A percentile compares a stretch with the other conserved stretches of the same genome.
phyloP scores from a whole-genome alignment of 1,140 invertebrate species.

The Scaptodrosophila lebanonensis region DNA sequence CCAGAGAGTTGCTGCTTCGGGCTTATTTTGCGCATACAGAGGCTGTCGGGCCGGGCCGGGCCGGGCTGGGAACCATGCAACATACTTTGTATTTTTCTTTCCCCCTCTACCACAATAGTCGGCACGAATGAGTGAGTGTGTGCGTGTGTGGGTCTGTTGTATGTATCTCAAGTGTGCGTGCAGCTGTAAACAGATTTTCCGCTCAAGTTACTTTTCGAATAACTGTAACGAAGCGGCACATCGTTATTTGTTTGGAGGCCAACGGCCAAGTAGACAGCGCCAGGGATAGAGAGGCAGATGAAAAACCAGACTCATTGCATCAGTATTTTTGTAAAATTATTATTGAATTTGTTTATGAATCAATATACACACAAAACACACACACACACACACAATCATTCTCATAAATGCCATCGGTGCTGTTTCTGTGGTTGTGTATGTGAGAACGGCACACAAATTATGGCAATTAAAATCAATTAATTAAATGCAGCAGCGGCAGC shows the following conservation, averaged over 20 bases:
- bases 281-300: background rate
- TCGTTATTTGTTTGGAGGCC: no score
- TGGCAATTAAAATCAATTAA: constrained; percentile 76
- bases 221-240: constrained; percentile 63
- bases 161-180: constrained; percentile 61
- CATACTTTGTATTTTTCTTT: constrained; percentile 16
- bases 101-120: no score
- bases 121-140: no score
- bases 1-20: constrained; percentile 7
- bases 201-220: constrained; percentile 66
- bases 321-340: constrained; percentile 43
- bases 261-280: constrained; percentile 5
- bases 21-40: constrained; percentile 14
- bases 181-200: constrained; percentile 76
- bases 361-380: constrained; percentile 42
- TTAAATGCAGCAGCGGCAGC: constrained; percentile 67
- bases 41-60: constrained; percentile 20
- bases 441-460: constrained; percentile 73
- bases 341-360: constrained; percentile 74
- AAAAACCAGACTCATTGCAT: background rate
- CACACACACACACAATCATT: constrained; percentile 5
- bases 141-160: no score
- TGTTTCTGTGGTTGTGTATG: constrained; percentile 56
- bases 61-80: constrained; percentile 1
- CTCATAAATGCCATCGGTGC: constrained; percentile 59